phyloP scores from a whole-genome alignment of 2,797 vertebrate species.

The Pangasius djambal region DNA sequence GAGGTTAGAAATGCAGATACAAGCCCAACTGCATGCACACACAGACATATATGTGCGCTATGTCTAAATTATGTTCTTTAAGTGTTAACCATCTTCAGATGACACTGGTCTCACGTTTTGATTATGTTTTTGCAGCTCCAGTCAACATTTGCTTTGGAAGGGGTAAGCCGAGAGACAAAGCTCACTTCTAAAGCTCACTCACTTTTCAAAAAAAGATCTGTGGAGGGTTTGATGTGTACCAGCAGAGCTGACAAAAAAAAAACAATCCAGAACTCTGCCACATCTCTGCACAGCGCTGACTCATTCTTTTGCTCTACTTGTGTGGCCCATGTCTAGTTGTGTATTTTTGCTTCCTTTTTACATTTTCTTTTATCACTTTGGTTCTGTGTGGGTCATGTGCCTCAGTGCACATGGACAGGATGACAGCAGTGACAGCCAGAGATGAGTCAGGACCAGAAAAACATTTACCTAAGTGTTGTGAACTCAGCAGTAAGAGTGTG shows the following conservation, averaged over 20 bases:
- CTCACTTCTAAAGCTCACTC: conserved; percentile 44
- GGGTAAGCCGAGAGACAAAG: conserved; percentile 56
- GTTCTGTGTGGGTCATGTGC: conserved; percentile 40
- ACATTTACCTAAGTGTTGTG: conserved; percentile 41
- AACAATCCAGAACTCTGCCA: not conserved
- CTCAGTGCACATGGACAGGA: conserved; percentile 45
- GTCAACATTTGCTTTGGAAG: conserved; percentile 22
- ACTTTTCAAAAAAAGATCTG: conserved; percentile 38
- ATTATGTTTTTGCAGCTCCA: conserved; percentile 21
- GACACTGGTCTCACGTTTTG: conserved; percentile 60
- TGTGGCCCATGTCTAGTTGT: conserved; percentile 63
- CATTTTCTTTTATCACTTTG: conserved; percentile 32
- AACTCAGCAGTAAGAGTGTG: conserved; percentile 29
- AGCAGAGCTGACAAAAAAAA: not conserved
- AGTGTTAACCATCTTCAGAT: conserved; percentile 51
- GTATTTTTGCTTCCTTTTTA: conserved; percentile 22
- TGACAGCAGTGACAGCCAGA: conserved; percentile 46
- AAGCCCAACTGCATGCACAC: not conserved
- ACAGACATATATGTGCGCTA: not conserved
- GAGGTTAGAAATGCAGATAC: not conserved
- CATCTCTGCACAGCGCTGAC: not conserved
- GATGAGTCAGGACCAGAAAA: conserved; percentile 52
- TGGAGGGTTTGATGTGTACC: not conserved
- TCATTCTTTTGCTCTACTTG: conserved; percentile 64
- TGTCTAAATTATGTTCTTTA: conserved; percentile 7